Conservation (phyloP, 2,888 invertebrate species). For the Macrosoma leucophasiata region DNA sequence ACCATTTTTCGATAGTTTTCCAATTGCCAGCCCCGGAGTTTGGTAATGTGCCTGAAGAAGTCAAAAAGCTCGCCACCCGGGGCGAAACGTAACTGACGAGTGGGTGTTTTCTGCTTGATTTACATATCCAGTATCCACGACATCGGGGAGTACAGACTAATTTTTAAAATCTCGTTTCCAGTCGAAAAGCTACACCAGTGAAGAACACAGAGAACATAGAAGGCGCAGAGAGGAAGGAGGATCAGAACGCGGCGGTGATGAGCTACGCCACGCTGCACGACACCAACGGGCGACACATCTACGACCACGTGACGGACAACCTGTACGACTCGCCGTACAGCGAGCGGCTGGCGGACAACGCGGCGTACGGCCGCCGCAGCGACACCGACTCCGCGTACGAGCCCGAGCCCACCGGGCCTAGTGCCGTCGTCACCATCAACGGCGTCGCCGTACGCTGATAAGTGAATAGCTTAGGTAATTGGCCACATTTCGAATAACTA, state of each 20-base stretch:
- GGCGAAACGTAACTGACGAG: too few species aligned
- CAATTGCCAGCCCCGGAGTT: too few species aligned
- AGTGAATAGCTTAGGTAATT: neutral
- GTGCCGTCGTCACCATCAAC: slow-evolving; percentile 86
- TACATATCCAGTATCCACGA: too few species aligned
- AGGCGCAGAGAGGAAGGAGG: slow-evolving; percentile 89
- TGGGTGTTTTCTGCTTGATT: too few species aligned
- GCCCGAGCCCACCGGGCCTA: slow-evolving; percentile 79
- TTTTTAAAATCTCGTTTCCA: too few species aligned
- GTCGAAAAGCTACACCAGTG: slow-evolving; percentile 88
- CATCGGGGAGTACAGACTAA: too few species aligned
- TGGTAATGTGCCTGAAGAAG: too few species aligned
- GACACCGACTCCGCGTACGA: slow-evolving; percentile 75
- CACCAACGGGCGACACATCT: slow-evolving; percentile 68
- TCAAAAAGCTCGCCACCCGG: too few species aligned
- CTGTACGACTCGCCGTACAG: slow-evolving; percentile 86
- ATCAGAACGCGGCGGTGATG: slow-evolving; percentile 91
- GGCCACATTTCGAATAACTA: too few species aligned
- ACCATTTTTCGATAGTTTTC: too few species aligned
- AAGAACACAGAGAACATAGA: slow-evolving; percentile 93
- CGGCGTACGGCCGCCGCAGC: slow-evolving; percentile 59
- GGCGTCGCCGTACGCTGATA: slow-evolving; percentile 89
- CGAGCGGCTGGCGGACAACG: slow-evolving; percentile 71
- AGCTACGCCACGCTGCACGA: slow-evolving; percentile 90
- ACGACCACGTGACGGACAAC: slow-evolving; percentile 78